A percentile compares a stretch with the other conserved stretches of the same genome.
phyloP scores from a whole-genome alignment of 2,797 vertebrate species.

The Tauraco hartlaubi region DNA sequence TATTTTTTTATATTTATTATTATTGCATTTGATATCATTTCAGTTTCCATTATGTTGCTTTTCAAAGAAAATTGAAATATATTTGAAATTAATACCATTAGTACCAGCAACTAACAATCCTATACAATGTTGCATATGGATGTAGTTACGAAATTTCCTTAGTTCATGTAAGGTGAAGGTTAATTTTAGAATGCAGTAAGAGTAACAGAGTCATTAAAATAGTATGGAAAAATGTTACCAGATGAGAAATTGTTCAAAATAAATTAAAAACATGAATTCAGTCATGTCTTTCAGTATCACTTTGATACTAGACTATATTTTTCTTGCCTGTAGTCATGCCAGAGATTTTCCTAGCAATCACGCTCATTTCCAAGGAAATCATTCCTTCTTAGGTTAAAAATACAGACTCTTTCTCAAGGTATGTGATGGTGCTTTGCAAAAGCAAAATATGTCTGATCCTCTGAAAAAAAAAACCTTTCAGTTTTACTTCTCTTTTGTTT shows the following conservation, averaged over 20 bases:
- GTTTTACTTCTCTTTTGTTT: background rate
- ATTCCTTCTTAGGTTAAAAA: background rate
- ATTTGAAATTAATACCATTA: slow-evolving; percentile 30
- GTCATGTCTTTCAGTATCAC: background rate
- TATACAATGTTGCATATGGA: slow-evolving; percentile 36
- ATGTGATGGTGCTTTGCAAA: background rate
- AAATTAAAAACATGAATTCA: slow-evolving; percentile 68
- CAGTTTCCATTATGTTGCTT: slow-evolving; percentile 26
- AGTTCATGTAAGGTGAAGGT: slow-evolving; percentile 76
- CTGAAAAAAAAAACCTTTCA: background rate
- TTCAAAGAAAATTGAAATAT: slow-evolving; percentile 14
- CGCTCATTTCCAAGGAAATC: slow-evolving; percentile 16
- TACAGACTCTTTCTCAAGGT: background rate
- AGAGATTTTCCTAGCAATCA: slow-evolving; percentile 10
- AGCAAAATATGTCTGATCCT: background rate
- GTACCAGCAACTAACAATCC: background rate
- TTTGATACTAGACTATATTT: slow-evolving; percentile 17
- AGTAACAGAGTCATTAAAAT: slow-evolving; percentile 75
- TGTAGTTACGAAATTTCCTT: slow-evolving; percentile 73
- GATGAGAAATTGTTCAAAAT: slow-evolving; percentile 73
- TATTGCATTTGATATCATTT: slow-evolving; percentile 2
- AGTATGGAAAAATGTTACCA: slow-evolving; percentile 78
- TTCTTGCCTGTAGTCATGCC: slow-evolving; percentile 13
- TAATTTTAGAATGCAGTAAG: slow-evolving; percentile 75
- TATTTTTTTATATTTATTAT: background rate